A percentile compares a stretch with the other conserved stretches of the same genome.
Conservation (phyloP, 1,140 invertebrate genomes). For the Drosophila sproati region DNA sequence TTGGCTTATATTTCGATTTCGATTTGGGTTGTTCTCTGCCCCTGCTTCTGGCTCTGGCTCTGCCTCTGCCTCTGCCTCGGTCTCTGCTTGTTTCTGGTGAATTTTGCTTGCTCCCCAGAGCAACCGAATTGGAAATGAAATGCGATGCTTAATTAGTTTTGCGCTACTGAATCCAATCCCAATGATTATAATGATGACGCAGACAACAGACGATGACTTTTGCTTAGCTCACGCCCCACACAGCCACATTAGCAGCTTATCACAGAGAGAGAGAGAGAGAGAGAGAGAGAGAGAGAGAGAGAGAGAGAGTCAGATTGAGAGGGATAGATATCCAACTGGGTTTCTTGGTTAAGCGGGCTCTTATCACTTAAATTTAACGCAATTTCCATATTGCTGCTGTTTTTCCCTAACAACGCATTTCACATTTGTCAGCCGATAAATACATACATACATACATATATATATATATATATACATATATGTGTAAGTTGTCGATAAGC, state of each 20-base stretch:
- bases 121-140: constrained; percentile 71
- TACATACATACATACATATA: not conserved
- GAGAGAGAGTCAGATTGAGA: not conserved
- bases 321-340: not conserved
- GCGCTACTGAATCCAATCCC: constrained; percentile 39
- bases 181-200: constrained; percentile 45
- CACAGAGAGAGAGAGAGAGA: not conserved
- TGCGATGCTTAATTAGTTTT: constrained; percentile 82
- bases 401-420: constrained; percentile 3
- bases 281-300: not conserved
- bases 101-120: constrained; percentile 43
- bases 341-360: constrained; percentile 21
- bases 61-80: not conserved
- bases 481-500: constrained; percentile 10
- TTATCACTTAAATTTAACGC: constrained; percentile 20
- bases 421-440: constrained; percentile 4
- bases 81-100: not conserved
- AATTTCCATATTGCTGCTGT: constrained; percentile 10
- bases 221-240: constrained; percentile 12
- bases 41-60: not conserved
- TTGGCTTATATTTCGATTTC: constrained; percentile 80
- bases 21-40: constrained; percentile 25
- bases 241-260: constrained; percentile 18
- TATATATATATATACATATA: not conserved
- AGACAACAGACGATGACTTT: constrained; percentile 37